Evolutionary conservation across 1,140 invertebrate genomes (phyloP).

Genomic region (Penaeus vannamei): DNA sequence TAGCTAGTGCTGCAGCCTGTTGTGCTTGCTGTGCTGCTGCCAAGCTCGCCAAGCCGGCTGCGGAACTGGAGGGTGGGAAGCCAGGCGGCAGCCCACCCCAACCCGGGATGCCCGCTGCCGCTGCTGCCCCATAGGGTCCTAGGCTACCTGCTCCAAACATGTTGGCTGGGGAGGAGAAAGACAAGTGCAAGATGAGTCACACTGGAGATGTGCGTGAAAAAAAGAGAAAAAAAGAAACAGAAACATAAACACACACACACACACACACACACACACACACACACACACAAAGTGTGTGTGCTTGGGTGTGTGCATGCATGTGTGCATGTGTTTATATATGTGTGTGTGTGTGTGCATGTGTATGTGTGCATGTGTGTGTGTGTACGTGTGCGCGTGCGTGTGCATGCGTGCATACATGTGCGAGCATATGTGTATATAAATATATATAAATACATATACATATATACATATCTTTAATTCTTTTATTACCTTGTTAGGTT

Average conservation of each 20-base stretch:
- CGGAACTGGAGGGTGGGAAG: slow-evolving; percentile 53
- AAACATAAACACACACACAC: background rate
- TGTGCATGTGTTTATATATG: too few relatives aligned
- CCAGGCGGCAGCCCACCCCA: slow-evolving; percentile 48
- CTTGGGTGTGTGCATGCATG: too few relatives aligned
- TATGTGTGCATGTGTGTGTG: too few relatives aligned
- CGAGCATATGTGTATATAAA: too few relatives aligned
- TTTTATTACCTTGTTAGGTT: too few relatives aligned
- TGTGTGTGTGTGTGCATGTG: too few relatives aligned
- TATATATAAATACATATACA: too few relatives aligned
- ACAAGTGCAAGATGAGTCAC: background rate
- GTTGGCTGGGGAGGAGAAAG: slow-evolving; percentile 46
- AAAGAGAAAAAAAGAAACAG: background rate
- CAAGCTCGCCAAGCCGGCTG: slow-evolving; percentile 60
- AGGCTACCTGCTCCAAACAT: slow-evolving; percentile 51
- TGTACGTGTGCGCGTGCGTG: too few relatives aligned
- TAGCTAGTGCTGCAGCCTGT: slow-evolving; percentile 58
- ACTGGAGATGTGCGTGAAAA: background rate
- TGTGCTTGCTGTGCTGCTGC: slow-evolving; percentile 66
- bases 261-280: too few relatives aligned
- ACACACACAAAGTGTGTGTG: too few relatives aligned
- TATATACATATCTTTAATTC: too few relatives aligned
- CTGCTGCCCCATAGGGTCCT: slow-evolving; percentile 35
- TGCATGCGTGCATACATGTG: too few relatives aligned
- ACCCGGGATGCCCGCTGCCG: slow-evolving; percentile 39